These are phyloP conservation scores for Drosophila novamexicana DNA, from an alignment of 1,140 invertebrate species.

Conservation along the genomic window DNA sequence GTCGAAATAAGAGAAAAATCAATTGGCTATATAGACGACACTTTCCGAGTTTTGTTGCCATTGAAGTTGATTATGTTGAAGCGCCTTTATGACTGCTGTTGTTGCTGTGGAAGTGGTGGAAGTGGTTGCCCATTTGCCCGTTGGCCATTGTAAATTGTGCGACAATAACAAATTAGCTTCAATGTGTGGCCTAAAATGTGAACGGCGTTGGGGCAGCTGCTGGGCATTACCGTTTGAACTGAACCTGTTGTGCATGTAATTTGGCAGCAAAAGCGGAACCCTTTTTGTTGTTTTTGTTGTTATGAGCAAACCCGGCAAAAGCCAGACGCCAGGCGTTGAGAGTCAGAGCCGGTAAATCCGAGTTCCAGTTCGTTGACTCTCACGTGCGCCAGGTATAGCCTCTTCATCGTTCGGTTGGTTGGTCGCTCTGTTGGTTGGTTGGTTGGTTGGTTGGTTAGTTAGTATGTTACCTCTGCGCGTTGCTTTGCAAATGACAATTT, in stretches of 20 bases:
- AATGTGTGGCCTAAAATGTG: slow-evolving; percentile 37
- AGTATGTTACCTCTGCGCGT: slow-evolving; percentile 48
- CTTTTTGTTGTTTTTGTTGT: slow-evolving; percentile 43
- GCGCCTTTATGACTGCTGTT: slow-evolving; percentile 35
- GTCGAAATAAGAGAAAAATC: slow-evolving; percentile 47
- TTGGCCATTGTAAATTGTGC: slow-evolving; percentile 61
- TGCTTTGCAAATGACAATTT: slow-evolving; percentile 79
- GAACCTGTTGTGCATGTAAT: slow-evolving; percentile 56
- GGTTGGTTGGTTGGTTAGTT: not conserved
- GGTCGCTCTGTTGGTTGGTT: not conserved
- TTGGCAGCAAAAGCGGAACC: slow-evolving; percentile 51
- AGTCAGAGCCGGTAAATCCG: slow-evolving; percentile 41
- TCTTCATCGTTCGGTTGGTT: slow-evolving; percentile 7
- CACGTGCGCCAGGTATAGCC: slow-evolving; percentile 63
- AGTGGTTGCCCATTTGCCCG: slow-evolving; percentile 14
- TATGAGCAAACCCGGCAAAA: slow-evolving; percentile 20
- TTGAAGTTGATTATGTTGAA: slow-evolving; percentile 63
- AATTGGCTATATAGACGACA: slow-evolving; percentile 66
- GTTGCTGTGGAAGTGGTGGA: not conserved
- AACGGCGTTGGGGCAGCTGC: not conserved
- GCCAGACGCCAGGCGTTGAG: slow-evolving; percentile 40
- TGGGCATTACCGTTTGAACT: slow-evolving; percentile 51
- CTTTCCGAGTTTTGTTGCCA: slow-evolving; percentile 57
- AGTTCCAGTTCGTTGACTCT: slow-evolving; percentile 80
- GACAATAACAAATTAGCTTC: slow-evolving; percentile 77